Evolutionary conservation across 1,140 invertebrate genomes (phyloP).

Genomic region (Leptestheria dahalacensis): DNA sequence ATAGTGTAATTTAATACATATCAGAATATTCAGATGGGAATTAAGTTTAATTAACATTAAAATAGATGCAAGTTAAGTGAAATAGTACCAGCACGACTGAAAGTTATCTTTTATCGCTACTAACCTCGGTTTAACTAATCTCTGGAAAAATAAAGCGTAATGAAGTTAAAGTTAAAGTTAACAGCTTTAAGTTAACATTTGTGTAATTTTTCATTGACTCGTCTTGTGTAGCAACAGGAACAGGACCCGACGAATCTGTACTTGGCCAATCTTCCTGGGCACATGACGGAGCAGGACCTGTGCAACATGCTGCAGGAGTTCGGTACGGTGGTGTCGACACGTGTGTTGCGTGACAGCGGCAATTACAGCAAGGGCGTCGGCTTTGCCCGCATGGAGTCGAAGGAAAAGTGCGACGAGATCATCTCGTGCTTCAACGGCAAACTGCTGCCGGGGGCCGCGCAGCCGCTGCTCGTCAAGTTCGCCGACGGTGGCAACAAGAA

Average conservation of each 20-base stretch:
- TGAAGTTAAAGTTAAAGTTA: no score
- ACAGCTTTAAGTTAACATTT: no score
- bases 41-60: no score
- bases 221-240: constrained; percentile 89
- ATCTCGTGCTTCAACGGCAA: constrained; percentile 86
- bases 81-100: no score
- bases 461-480: constrained; percentile 88
- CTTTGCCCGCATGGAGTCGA: constrained; percentile 85
- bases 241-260: constrained; percentile 98
- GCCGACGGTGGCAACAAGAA: constrained; percentile 94
- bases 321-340: constrained; percentile 89
- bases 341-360: constrained; percentile 82
- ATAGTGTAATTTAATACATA: no score
- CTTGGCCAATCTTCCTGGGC: constrained; percentile 88
- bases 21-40: no score
- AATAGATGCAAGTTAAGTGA: no score
- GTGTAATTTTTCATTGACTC: no score
- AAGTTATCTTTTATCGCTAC: no score
- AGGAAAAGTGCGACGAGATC: constrained; percentile 94
- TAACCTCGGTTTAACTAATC: no score
- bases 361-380: constrained; percentile 83
- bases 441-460: constrained; percentile 67
- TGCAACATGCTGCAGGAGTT: constrained; percentile 75
- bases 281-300: constrained; percentile 84
- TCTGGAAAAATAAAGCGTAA: no score